Conservation (phyloP, 2,797 vertebrate genomes). For the Scomberomorus guttatus region DNA sequence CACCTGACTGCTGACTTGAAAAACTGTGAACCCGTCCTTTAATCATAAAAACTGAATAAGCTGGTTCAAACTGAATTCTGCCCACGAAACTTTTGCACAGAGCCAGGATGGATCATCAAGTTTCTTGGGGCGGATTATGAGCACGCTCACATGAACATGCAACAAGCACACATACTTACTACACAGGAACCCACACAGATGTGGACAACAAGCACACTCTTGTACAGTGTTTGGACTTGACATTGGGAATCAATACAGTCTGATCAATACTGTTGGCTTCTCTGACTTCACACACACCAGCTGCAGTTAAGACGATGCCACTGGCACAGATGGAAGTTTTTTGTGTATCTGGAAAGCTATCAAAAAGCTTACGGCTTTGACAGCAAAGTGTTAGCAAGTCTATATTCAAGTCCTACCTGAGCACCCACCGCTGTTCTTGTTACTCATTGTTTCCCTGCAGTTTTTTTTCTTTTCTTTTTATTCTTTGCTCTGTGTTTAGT, state of each 20-base stretch:
- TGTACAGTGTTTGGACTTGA: constrained; percentile 58
- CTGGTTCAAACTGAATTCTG: constrained; percentile 13
- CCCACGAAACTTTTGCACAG: constrained; percentile 8
- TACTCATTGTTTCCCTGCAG: constrained; percentile 43
- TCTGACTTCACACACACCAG: constrained; percentile 61
- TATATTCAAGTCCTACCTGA: constrained; percentile 43
- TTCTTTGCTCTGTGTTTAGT: constrained; percentile 17
- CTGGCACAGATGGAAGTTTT: constrained; percentile 55
- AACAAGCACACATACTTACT: neutral
- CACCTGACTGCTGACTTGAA: neutral
- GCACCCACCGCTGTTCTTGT: constrained; percentile 24
- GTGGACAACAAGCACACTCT: constrained; percentile 43
- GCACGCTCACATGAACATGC: neutral
- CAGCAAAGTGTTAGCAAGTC: constrained; percentile 41
- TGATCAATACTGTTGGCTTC: constrained; percentile 60
- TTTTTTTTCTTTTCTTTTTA: neutral
- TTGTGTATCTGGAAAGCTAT: constrained; percentile 44
- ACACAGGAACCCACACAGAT: constrained; percentile 31
- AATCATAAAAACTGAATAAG: neutral
- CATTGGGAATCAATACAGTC: constrained; percentile 63
- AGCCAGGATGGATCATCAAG: constrained; percentile 27
- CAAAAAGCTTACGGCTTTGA: constrained; percentile 53
- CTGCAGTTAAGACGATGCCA: constrained; percentile 48
- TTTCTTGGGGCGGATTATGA: constrained; percentile 38
- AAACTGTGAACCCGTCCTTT: no score